Percentiles rank a stretch among this genome's conserved stretches.
Evolutionary conservation across 2,888 invertebrate genomes (phyloP).

Genomic region (Pycnomerus fuliginosus): DNA sequence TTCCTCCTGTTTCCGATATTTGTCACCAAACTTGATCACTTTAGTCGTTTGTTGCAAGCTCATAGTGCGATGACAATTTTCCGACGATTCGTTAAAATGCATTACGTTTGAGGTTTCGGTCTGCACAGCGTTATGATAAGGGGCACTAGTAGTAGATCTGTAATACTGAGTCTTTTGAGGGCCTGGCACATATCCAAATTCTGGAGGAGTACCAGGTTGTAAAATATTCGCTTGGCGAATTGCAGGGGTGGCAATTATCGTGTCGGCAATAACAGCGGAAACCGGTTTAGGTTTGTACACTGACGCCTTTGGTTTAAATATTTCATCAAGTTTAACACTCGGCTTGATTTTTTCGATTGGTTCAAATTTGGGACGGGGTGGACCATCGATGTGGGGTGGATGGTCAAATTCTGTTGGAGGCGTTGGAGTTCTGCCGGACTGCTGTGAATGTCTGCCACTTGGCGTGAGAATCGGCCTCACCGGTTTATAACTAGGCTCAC

Average conservation of each 20-base stretch:
- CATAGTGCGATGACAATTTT: slow-evolving; percentile 63
- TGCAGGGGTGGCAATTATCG: slow-evolving; percentile 45
- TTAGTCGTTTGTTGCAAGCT: slow-evolving; percentile 70
- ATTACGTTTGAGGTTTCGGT: slow-evolving; percentile 70
- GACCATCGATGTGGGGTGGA: slow-evolving; percentile 52
- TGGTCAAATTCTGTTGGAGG: slow-evolving; percentile 62
- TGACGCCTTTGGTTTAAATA: slow-evolving; percentile 48
- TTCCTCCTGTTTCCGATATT: slow-evolving; percentile 42
- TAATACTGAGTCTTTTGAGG: slow-evolving; percentile 57
- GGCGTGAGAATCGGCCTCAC: slow-evolving; percentile 61
- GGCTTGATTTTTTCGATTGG: slow-evolving; percentile 56
- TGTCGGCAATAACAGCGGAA: slow-evolving; percentile 42
- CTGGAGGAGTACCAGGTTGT: slow-evolving; percentile 61
- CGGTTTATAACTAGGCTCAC: slow-evolving; percentile 60
- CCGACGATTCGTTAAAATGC: slow-evolving; percentile 69
- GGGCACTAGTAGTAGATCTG: slow-evolving; percentile 59
- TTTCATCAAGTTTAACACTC: slow-evolving; percentile 51
- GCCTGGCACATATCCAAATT: slow-evolving; percentile 58
- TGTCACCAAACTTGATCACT: slow-evolving; percentile 66
- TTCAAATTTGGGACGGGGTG: slow-evolving; percentile 57
- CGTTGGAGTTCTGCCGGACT: slow-evolving; percentile 56
- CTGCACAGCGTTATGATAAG: slow-evolving; percentile 63
- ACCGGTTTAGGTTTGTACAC: slow-evolving; percentile 59
- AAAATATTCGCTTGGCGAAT: slow-evolving; percentile 46
- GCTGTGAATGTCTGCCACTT: slow-evolving; percentile 51